phyloP scores from a whole-genome alignment of 2,113 vertebrate species.

The Microcebus jonahi region DNA sequence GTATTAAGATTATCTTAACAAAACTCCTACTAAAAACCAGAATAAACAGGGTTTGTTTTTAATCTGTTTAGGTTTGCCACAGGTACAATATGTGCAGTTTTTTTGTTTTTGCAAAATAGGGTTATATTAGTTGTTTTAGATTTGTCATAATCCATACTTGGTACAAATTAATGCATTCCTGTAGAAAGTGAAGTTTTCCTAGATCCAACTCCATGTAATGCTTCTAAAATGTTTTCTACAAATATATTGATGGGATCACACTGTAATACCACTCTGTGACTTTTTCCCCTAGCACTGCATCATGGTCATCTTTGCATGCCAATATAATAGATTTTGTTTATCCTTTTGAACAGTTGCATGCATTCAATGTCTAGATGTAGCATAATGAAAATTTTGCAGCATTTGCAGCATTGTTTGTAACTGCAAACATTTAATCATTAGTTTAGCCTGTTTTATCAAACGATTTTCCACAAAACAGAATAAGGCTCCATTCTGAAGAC shows the following conservation, averaged over 20 bases:
- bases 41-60: not conserved
- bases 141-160: not conserved
- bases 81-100: not conserved
- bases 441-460: not conserved
- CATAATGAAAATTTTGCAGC: not conserved
- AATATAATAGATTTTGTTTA: not conserved
- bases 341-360: not conserved
- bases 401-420: not conserved
- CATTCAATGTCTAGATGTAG: not conserved
- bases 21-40: not conserved
- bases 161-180: not conserved
- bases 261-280: not conserved
- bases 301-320: not conserved
- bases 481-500: not conserved
- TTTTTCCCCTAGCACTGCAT: not conserved
- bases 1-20: not conserved
- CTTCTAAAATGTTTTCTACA: constrained; percentile 3
- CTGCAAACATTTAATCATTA: not conserved
- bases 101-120: not conserved
- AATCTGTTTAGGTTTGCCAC: not conserved
- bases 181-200: not conserved
- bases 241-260: not conserved
- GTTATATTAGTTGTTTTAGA: constrained; percentile 35
- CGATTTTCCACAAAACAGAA: not conserved
- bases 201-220: not conserved